These are phyloP conservation scores for Bombus confusus DNA, from an alignment of 1,140 invertebrate species.

Conservation along the genomic window DNA sequence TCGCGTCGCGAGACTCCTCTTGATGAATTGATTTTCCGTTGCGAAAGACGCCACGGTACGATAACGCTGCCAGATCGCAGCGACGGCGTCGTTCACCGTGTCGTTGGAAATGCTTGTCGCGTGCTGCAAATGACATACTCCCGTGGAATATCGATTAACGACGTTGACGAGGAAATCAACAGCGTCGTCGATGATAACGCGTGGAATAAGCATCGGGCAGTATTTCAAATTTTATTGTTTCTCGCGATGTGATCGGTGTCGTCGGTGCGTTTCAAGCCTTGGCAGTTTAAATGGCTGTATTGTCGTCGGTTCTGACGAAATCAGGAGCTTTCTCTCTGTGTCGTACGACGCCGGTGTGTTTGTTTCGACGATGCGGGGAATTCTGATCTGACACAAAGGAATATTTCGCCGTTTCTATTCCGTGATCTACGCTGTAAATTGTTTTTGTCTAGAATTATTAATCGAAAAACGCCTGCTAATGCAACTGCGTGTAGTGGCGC, in stretches of 20 bases:
- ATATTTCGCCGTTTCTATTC: too few species aligned
- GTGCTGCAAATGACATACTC: neutral
- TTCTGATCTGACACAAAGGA: too few species aligned
- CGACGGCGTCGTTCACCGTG: neutral
- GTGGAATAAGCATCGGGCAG: neutral
- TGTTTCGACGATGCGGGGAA: too few species aligned
- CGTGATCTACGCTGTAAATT: too few species aligned
- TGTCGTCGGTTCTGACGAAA: too few species aligned
- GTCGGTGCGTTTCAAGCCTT: neutral
- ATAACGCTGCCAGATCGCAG: conserved; percentile 18
- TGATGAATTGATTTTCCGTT: conserved; percentile 32
- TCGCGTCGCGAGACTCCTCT: neutral
- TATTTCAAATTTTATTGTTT: neutral
- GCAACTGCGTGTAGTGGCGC: too few species aligned
- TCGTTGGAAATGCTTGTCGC: neutral
- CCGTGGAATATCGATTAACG: neutral
- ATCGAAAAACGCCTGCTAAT: too few species aligned
- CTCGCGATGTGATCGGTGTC: neutral
- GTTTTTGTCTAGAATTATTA: too few species aligned
- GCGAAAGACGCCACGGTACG: neutral
- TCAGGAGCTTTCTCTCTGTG: too few species aligned
- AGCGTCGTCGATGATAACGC: neutral
- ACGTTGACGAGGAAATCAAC: neutral
- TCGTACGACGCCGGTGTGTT: too few species aligned
- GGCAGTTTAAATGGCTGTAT: neutral